Evolutionary conservation across 2,888 invertebrate genomes (phyloP), one percentile per base, ranked within the genome.

Genomic region (Volucella inanis): DNA sequence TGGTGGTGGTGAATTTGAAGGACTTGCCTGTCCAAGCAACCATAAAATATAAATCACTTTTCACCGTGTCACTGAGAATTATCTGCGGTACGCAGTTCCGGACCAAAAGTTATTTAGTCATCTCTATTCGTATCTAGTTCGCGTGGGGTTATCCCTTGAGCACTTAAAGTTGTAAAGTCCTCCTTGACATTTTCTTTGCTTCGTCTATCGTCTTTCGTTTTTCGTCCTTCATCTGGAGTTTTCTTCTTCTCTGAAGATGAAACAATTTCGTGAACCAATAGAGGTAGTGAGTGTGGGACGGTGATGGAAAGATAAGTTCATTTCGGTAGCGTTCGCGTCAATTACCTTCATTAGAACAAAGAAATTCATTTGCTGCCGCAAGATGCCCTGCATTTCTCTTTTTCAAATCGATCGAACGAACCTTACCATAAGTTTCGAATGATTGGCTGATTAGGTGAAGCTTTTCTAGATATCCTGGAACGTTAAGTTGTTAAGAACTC

Each of bases 1-100:
- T 22, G 22, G 22, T 22, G 22, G 22, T 22, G 4, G 22, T 22
- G 22, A 22, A 22, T 1, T 22, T 22, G 22, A 22, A 22, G 38
- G 68, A 38, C 43, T 49, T 74, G 72, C 52, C 74, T 79, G 83
- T 84, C 83, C 83, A 79, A 84, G 83, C 83, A 84, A 67, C 79
- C 83, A 84, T 79, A 75, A 79, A 79, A 84, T 75, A 84, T 84
- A 84, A 84, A 84, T 84, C 74, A 84, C 83, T 84, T 84, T 78
- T 75, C 79, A 65, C 57, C 79, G 79, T 84, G 83, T 84, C 83
- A 84, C 68, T 74, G 52, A 70, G 74, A 84, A 84, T 84, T 84
- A 84, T 84, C 74, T 84, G 79, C 74, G 83, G 83, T 84, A 84
- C 79, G 64, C 83, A 74, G 79, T 79, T 79, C 59, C 79, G 55